Percentiles rank a stretch among this genome's conserved stretches.
phyloP scores from a whole-genome alignment of 2,797 vertebrate species.

The Crossoptilon crossoptilon region DNA sequence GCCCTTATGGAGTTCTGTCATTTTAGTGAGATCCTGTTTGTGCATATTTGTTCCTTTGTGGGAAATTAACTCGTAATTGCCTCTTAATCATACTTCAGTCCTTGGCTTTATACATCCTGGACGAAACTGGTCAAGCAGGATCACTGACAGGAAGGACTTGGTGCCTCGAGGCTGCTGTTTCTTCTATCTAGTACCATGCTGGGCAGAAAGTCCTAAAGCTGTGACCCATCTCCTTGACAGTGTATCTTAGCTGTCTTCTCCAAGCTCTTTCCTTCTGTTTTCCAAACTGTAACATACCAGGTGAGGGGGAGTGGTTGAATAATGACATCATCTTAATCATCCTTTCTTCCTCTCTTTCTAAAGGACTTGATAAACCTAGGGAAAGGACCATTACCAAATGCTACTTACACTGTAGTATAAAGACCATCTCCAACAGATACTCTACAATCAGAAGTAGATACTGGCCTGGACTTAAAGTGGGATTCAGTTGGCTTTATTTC shows the following conservation, averaged over 20 bases:
- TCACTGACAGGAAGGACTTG: not conserved
- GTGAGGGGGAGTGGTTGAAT: not conserved
- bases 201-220: not conserved
- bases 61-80: not conserved
- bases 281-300: not conserved
- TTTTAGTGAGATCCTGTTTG: not conserved
- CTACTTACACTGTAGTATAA: not conserved
- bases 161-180: not conserved
- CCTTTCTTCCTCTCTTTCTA: not conserved
- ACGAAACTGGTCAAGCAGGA: not conserved
- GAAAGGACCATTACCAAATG: not conserved
- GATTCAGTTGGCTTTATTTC: not conserved
- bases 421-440: not conserved
- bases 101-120: not conserved
- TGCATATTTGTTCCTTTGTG: not conserved
- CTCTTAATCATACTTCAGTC: not conserved
- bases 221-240: not conserved
- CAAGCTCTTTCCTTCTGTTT: not conserved
- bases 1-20: no score
- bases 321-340: not conserved
- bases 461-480: not conserved
- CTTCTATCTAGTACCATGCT: not conserved
- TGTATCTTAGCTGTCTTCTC: not conserved
- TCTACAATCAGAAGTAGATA: not conserved
- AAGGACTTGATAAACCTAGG: not conserved